Evolutionary conservation across 2,113 vertebrate genomes (phyloP), one percentile per base, ranked within the genome.

Genomic region (Daubentonia madagascariensis): DNA sequence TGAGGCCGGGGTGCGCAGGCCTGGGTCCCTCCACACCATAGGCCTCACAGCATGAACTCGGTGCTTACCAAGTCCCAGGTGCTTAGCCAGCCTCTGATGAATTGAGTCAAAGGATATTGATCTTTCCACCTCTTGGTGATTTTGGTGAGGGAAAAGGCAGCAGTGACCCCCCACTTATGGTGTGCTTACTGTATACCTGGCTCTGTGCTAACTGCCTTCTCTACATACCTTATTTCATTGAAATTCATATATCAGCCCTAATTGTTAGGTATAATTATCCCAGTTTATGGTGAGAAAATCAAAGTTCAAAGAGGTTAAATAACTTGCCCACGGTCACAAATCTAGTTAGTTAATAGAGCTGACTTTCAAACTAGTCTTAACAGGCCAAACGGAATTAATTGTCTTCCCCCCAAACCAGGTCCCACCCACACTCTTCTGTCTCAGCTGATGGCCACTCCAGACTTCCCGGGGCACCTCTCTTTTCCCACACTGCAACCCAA

Each of bases 301-400:
- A 84, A 96, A 84, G 65, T 95, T 97, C 95, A 97, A 96, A 97
- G 90, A 92, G 59, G 73, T 95, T 92, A 87, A 93, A 45, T 87
- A 97, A 61, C 79, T 96, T 84, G 91, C 96, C 93, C 61, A 80
- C 59, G 28, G 93, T 85, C 95, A 91, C 78, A 91, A 48, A 85
- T 70, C 96, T 88, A n/a, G 52, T 94, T 84, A 89, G 80, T 52
- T 52, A 80, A 93, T 63, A 84, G 59, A 88, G 68, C 73, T 81
- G 40, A 32, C 7, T 32, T 93, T 96, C 93, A 87, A 89, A 88
- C 95, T 85, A 96, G 97, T 95, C 79, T 85, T 96, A 92, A 97
- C 95, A 94, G 57, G 97, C 84, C 81, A 88, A 78, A 11, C 76
- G n/a, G 88, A 85, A 96, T 96, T 94, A 45, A 63, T 95, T 94